These are phyloP conservation scores for Semicossyphus pulcher DNA, from an alignment of 2,113 vertebrate species.

Conservation along the genomic window DNA sequence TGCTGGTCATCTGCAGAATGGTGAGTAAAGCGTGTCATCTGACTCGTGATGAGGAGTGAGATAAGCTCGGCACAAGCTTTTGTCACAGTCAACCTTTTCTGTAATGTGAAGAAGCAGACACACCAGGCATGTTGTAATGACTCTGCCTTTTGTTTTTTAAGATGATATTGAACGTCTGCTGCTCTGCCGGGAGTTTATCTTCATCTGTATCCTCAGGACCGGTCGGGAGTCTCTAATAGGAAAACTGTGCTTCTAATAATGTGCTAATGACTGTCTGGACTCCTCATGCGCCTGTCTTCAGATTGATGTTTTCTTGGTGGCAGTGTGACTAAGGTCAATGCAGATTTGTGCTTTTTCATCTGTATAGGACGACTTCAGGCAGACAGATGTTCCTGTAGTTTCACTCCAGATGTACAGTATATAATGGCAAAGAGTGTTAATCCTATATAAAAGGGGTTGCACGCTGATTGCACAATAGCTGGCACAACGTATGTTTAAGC, in stretches of 20 bases:
- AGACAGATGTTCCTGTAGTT: conserved; percentile 1
- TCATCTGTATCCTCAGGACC: conserved; percentile 4
- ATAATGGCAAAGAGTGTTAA: not conserved
- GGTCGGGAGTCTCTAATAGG: not conserved
- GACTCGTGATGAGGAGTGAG: conserved; percentile 44
- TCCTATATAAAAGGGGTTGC: conserved; percentile 12
- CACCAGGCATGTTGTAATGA: not conserved
- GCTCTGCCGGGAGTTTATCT: not conserved
- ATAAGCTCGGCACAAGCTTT: conserved; percentile 1
- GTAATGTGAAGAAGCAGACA: not conserved
- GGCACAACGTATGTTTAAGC: conserved; percentile 16
- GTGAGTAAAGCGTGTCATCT: conserved; percentile 68
- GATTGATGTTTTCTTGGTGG: conserved; percentile 8
- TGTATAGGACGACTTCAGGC: conserved; percentile 6
- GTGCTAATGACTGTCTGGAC: not conserved
- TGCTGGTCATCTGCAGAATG: conserved; percentile 66
- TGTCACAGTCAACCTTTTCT: conserved; percentile 10
- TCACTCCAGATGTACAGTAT: conserved; percentile 19
- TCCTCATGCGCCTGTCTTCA: not conserved
- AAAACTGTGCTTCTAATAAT: conserved; percentile 17
- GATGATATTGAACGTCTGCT: not conserved
- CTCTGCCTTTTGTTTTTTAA: conserved; percentile 13
- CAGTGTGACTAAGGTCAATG: conserved; percentile 17
- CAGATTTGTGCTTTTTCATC: conserved; percentile 5
- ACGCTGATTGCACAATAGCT: conserved; percentile 1